Conservation (phyloP, 2,888 invertebrate species). For the Amphipyra berbera region DNA sequence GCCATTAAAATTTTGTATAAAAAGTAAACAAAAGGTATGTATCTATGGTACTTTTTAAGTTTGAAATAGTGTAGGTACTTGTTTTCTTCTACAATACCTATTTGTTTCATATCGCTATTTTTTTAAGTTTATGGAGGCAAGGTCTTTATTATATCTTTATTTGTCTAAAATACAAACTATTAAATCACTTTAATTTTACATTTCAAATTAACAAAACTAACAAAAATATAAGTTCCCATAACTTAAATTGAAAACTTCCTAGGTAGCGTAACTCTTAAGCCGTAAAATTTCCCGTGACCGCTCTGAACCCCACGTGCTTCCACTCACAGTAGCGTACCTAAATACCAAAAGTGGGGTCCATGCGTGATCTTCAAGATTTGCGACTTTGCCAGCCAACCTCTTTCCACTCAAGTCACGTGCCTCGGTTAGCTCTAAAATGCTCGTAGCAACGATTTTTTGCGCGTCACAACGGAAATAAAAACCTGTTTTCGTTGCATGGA, state of each 20-base stretch:
- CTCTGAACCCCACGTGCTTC: slow-evolving; percentile 54
- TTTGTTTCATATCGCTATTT: too few relatives aligned
- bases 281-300: slow-evolving; percentile 53
- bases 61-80: too few relatives aligned
- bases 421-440: slow-evolving; percentile 46
- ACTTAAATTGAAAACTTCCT: slow-evolving; percentile 11
- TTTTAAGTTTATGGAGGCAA: too few relatives aligned
- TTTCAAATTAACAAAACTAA: too few relatives aligned
- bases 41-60: too few relatives aligned
- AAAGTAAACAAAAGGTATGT: too few relatives aligned
- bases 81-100: too few relatives aligned
- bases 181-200: too few relatives aligned
- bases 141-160: too few relatives aligned
- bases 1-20: too few relatives aligned
- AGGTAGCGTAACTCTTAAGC: slow-evolving; percentile 18
- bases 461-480: slow-evolving; percentile 40
- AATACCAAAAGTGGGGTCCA: slow-evolving; percentile 47
- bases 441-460: slow-evolving; percentile 47
- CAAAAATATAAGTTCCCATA: too few relatives aligned
- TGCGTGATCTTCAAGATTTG: slow-evolving; percentile 54
- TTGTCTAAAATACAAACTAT: too few relatives aligned
- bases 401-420: slow-evolving; percentile 64
- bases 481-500: slow-evolving; percentile 42
- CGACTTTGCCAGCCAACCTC: slow-evolving; percentile 39
- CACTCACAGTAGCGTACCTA: slow-evolving; percentile 57